Percentiles rank a stretch among this genome's conserved stretches.
Conservation (phyloP, 2,113 vertebrate genomes). For the Pogona vitticeps region DNA sequence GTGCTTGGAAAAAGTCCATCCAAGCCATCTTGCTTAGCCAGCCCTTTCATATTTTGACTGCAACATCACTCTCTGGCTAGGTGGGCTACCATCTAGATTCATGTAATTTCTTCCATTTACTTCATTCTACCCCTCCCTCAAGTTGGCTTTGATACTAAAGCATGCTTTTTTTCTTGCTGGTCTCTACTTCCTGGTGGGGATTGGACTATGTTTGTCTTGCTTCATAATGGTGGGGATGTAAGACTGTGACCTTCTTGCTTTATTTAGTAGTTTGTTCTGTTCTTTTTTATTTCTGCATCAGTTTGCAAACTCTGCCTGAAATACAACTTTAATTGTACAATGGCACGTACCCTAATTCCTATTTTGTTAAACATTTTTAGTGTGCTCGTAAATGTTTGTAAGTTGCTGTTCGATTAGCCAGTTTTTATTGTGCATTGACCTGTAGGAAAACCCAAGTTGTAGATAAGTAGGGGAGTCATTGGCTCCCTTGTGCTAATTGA, state of each 20-base stretch:
- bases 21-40: neutral
- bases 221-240: too few species aligned
- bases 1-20: neutral
- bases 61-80: neutral
- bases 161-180: neutral
- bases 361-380: neutral
- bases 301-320: neutral
- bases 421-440: neutral
- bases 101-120: neutral
- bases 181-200: neutral
- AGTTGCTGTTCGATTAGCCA: neutral
- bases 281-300: neutral
- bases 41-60: neutral
- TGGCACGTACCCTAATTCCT: neutral
- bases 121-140: neutral
- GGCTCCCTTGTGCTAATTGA: neutral
- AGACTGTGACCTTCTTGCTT: too few species aligned
- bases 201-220: neutral
- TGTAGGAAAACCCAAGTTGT: neutral
- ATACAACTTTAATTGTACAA: neutral
- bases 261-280: too few species aligned
- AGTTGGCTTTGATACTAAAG: neutral
- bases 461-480: neutral
- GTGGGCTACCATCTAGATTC: too few species aligned
- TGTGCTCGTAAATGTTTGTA: neutral